A percentile compares a stretch with the other conserved stretches of the same genome.
These are phyloP conservation scores for Ylistrum balloti DNA, from an alignment of 1,140 invertebrate species.

Conservation along the genomic window DNA sequence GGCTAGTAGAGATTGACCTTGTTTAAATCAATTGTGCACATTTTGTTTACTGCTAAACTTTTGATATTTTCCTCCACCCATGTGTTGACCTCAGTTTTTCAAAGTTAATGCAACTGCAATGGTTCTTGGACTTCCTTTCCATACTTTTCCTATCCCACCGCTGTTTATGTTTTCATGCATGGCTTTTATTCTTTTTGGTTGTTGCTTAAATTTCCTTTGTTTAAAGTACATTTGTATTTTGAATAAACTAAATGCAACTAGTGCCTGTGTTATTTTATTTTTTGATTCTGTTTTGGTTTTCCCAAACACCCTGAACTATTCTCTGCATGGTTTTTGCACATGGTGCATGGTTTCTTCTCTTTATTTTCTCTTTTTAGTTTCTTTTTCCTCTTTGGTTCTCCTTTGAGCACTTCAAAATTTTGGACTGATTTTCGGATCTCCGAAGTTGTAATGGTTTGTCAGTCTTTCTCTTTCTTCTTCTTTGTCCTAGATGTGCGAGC, in stretches of 20 bases:
- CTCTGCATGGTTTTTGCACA: conserved; percentile 47
- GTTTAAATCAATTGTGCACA: conserved; percentile 2
- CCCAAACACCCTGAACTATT: neutral
- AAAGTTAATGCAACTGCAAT: too few relatives aligned
- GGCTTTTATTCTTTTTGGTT: conserved; percentile 5
- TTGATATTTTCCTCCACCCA: neutral
- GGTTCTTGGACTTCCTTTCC: neutral
- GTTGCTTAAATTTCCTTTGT: neutral
- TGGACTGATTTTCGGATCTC: conserved; percentile 55
- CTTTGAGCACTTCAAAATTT: conserved; percentile 52
- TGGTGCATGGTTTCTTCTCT: conserved; percentile 55
- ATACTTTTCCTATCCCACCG: neutral
- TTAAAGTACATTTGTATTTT: neutral
- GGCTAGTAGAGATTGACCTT: neutral
- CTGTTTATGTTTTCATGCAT: conserved; percentile 21
- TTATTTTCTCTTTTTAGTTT: conserved; percentile 57
- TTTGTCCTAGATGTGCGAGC: conserved; percentile 74
- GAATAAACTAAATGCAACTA: neutral
- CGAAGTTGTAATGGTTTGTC: conserved; percentile 49
- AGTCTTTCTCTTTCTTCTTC: conserved; percentile 63
- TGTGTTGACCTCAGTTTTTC: too few relatives aligned
- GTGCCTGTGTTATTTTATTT: conserved; percentile 18
- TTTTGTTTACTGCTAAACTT: neutral
- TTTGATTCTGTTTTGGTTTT: conserved; percentile 3
- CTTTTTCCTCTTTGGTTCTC: neutral